Evolutionary conservation across 2,797 vertebrate species (phyloP).

Genomic region (Petrocephalus schoutedeni): DNA sequence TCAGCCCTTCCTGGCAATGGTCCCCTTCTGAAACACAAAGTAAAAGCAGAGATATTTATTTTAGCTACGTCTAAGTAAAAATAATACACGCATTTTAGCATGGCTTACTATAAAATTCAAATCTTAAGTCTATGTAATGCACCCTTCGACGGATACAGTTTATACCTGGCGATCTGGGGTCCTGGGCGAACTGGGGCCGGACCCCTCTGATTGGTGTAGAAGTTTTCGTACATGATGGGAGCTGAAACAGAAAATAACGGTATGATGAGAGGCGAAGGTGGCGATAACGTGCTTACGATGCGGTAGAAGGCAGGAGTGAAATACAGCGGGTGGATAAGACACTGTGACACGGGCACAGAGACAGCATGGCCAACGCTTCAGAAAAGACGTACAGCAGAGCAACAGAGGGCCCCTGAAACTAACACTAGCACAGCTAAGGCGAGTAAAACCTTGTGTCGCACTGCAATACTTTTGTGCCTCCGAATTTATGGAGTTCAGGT

Average conservation of each 20-base stretch:
- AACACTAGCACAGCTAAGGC: not conserved
- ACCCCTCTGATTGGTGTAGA: constrained; percentile 73
- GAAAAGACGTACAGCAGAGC: not conserved
- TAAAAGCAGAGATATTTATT: constrained; percentile 22
- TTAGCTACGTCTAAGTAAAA: not conserved
- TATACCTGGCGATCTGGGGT: constrained; percentile 51
- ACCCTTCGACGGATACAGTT: not conserved
- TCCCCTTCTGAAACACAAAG: constrained; percentile 61
- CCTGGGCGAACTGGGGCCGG: constrained; percentile 40
- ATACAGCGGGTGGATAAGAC: not conserved
- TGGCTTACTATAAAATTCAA: constrained; percentile 18
- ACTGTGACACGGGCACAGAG: not conserved
- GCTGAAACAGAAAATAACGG: constrained; percentile 49
- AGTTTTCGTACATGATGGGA: constrained; percentile 83
- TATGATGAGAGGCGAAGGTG: not conserved
- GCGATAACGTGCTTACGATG: not conserved
- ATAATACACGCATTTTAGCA: not conserved
- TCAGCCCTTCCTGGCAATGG: constrained; percentile 55
- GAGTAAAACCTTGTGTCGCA: not conserved
- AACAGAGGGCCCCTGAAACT: not conserved
- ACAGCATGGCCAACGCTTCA: not conserved
- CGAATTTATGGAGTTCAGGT: not conserved
- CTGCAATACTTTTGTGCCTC: not conserved
- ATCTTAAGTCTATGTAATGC: not conserved
- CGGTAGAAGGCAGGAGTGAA: not conserved